phyloP scores from a whole-genome alignment of 2,113 vertebrate genomes.

The Nesogale talazaci region DNA sequence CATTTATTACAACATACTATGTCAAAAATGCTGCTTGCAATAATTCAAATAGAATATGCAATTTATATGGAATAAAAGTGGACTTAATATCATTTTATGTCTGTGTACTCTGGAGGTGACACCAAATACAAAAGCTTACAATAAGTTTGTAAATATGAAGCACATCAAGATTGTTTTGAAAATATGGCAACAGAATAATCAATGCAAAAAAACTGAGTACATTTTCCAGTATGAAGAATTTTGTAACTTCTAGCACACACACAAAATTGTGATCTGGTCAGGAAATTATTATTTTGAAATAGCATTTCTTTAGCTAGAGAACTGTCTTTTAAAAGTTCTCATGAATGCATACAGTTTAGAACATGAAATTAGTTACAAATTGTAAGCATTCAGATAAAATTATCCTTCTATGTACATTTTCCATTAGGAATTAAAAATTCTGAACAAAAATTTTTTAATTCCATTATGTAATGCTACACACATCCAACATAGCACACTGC shows the following conservation, averaged over 20 bases:
- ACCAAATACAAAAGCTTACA: neutral
- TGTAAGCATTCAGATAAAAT: neutral
- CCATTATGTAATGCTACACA: neutral
- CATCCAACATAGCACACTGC: neutral
- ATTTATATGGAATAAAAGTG: slow-evolving; percentile 39
- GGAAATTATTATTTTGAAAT: neutral
- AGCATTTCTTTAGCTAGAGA: neutral
- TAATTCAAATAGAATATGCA: neutral
- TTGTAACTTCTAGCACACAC: neutral
- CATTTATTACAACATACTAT: slow-evolving; percentile 29
- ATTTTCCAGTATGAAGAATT: neutral
- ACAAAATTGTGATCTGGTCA: neutral
- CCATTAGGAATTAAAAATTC: neutral
- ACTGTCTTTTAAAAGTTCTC: neutral
- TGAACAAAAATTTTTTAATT: neutral
- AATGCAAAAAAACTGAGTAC: neutral
- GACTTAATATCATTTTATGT: slow-evolving; percentile 16
- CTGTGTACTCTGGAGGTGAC: slow-evolving; percentile 6
- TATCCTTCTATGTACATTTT: neutral
- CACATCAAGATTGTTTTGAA: neutral
- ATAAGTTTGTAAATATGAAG: neutral
- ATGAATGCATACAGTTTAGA: neutral
- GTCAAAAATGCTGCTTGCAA: slow-evolving; percentile 32
- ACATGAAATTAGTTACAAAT: neutral
- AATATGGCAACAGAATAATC: neutral